phyloP scores from a whole-genome alignment of 1,140 invertebrate genomes.

The Amyelois transitella region DNA sequence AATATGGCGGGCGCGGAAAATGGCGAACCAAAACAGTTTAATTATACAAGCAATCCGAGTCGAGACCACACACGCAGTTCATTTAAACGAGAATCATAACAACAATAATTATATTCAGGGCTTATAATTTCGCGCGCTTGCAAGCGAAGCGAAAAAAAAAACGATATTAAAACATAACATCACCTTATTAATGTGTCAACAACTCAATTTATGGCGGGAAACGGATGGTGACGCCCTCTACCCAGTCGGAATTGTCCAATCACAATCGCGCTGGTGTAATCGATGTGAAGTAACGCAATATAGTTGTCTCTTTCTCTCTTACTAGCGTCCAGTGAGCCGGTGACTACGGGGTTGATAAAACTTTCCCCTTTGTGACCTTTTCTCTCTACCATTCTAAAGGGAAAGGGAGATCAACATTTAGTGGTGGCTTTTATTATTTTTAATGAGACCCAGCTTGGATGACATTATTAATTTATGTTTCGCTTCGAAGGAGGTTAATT shows the following conservation, averaged over 20 bases:
- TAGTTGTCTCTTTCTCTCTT: conserved; percentile 27
- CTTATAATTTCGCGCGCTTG: conserved; percentile 62
- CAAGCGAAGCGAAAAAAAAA: conserved; percentile 40
- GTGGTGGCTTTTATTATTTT: conserved; percentile 10
- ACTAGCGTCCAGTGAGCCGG: not conserved
- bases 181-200: conserved; percentile 70
- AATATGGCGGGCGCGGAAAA: conserved; percentile 14
- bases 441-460: conserved; percentile 19
- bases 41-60: conserved; percentile 37
- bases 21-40: conserved; percentile 35
- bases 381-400: not conserved
- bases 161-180: conserved; percentile 68
- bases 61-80: conserved; percentile 58
- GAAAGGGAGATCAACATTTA: conserved; percentile 10
- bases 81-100: conserved; percentile 51
- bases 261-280: conserved; percentile 32
- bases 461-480: conserved; percentile 50
- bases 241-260: conserved; percentile 22
- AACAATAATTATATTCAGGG: conserved; percentile 58
- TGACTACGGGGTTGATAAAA: not conserved
- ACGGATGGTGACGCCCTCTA: conserved; percentile 51
- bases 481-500: conserved; percentile 14
- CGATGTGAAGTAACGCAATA: conserved; percentile 15
- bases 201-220: conserved; percentile 71
- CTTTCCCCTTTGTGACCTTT: conserved; percentile 8